Percentiles rank a stretch among this genome's conserved stretches.
Evolutionary conservation across 1,140 invertebrate species (phyloP).

Genomic region (Spodoptera frugiperda): DNA sequence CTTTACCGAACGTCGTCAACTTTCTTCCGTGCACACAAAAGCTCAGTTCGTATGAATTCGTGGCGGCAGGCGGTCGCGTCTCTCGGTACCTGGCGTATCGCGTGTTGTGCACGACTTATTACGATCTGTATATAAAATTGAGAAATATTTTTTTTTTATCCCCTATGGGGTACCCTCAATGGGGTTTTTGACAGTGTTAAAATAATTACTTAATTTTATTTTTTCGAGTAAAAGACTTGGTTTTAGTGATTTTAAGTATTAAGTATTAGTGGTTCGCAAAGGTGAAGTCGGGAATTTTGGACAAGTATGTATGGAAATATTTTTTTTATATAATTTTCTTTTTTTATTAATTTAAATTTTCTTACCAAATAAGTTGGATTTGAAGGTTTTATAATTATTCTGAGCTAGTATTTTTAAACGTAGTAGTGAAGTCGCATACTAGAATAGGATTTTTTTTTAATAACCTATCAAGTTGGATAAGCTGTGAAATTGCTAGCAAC

Average conservation of each 20-base stretch:
- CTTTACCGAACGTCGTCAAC: slow-evolving; percentile 18
- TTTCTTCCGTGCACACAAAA: slow-evolving; percentile 38
- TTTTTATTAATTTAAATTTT: too few species aligned
- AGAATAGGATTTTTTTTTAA: too few species aligned
- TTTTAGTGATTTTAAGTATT: background rate
- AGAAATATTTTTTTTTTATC: background rate
- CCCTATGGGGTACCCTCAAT: slow-evolving; percentile 1
- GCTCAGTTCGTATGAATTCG: slow-evolving; percentile 30
- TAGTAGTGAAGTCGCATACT: too few species aligned
- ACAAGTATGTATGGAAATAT: too few species aligned
- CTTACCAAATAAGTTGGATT: too few species aligned
- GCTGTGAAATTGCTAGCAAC: too few species aligned
- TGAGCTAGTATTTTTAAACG: too few species aligned
- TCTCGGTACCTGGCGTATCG: background rate
- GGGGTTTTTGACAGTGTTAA: background rate
- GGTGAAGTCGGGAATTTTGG: slow-evolving; percentile 3
- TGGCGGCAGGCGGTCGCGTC: slow-evolving; percentile 24
- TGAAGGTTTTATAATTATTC: too few species aligned
- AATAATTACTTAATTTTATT: background rate
- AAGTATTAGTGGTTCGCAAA: background rate
- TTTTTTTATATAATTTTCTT: too few species aligned
- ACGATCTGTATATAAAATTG: slow-evolving; percentile 30
- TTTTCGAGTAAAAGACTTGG: background rate
- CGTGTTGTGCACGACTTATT: slow-evolving; percentile 30
- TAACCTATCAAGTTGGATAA: too few species aligned